These are phyloP conservation scores for Sialis lutaria DNA, from an alignment of 2,888 invertebrate genomes.

Conservation along the genomic window DNA sequence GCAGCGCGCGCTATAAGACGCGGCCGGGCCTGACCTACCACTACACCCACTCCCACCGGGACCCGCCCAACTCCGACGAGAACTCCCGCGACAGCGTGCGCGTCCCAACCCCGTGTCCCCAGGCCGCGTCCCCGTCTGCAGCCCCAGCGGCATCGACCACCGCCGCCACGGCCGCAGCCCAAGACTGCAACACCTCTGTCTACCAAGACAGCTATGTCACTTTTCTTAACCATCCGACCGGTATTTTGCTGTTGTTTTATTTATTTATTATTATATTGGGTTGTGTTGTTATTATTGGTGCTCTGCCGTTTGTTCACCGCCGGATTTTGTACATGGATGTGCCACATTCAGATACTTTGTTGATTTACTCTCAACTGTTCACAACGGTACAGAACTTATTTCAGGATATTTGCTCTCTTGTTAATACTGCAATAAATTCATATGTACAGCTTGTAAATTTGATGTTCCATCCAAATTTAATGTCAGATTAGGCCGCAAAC, in stretches of 20 bases:
- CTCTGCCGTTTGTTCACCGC: not conserved
- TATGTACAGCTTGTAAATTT: too few relatives aligned
- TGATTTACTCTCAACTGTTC: too few relatives aligned
- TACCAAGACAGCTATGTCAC: conserved; percentile 52
- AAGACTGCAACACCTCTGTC: conserved; percentile 26
- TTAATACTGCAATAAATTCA: too few relatives aligned
- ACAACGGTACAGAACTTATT: too few relatives aligned
- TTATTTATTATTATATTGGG: conserved; percentile 9
- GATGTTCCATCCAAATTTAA: too few relatives aligned
- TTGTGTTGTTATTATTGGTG: conserved; percentile 7
- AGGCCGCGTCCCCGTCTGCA: conserved; percentile 10
- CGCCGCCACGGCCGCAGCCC: conserved; percentile 15
- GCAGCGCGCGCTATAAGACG: conserved; percentile 93
- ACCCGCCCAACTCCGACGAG: conserved; percentile 29
- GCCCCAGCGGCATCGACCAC: conserved; percentile 16
- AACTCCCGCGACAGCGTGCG: conserved; percentile 24
- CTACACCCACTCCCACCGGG: conserved; percentile 79
- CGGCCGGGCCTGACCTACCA: conserved; percentile 91
- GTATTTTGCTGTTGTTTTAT: conserved; percentile 21
- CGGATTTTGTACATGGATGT: not conserved
- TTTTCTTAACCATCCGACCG: conserved; percentile 40
- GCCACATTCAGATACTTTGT: not conserved
- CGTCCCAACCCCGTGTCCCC: conserved; percentile 16
- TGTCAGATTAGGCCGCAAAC: too few relatives aligned
- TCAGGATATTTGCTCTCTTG: too few relatives aligned